Conservation (phyloP, 2,888 invertebrate species). For the Steromphala cineraria region DNA sequence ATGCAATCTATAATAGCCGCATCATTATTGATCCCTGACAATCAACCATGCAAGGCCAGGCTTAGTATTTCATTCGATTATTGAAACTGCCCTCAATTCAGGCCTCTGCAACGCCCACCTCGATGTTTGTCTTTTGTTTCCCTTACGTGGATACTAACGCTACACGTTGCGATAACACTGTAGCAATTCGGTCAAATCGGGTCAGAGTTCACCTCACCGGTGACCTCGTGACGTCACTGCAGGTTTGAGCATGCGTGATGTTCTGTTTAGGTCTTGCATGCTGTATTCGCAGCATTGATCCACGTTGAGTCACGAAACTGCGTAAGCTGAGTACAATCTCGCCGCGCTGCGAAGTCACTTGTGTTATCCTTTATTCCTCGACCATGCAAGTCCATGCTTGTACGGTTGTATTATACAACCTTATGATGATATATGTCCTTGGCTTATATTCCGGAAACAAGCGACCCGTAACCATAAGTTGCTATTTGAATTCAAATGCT, state of each 20-base stretch:
- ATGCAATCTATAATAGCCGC: no score
- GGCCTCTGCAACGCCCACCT: background rate
- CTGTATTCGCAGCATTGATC: background rate
- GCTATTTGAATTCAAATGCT: no score
- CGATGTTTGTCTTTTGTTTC: background rate
- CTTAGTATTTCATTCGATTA: no score
- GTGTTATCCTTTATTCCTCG: no score
- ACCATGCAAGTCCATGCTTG: no score
- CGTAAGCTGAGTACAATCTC: background rate
- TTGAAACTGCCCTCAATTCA: no score
- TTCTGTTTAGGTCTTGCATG: background rate
- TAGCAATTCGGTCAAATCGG: background rate
- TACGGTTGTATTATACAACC: no score
- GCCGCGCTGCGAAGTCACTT: background rate
- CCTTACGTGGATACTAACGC: background rate
- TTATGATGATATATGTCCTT: no score
- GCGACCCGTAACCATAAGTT: no score
- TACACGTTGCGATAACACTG: conserved; percentile 8
- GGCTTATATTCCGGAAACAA: no score
- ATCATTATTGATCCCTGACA: no score
- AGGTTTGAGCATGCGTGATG: background rate
- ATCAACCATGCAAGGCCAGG: no score
- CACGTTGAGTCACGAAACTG: background rate
- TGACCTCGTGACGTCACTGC: conserved; percentile 1
- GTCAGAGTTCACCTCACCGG: background rate